Conservation (phyloP, 1,140 invertebrate genomes). For the Metopolophium dirhodum region DNA sequence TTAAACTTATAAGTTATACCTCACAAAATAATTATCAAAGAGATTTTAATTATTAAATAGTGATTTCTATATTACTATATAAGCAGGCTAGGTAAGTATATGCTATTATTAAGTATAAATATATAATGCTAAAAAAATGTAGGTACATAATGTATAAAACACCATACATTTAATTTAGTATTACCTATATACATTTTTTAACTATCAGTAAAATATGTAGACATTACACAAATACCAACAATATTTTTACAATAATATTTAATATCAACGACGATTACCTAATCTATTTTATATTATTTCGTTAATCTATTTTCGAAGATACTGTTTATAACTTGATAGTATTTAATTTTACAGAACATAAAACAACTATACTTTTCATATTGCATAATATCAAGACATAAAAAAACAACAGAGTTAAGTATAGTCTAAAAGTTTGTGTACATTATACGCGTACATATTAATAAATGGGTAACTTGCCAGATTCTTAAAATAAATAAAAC, state of each 20-base stretch:
- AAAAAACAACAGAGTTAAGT: not conserved
- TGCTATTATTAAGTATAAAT: not conserved
- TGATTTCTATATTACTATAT: not conserved
- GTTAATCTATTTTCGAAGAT: too few species aligned
- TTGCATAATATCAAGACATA: not conserved
- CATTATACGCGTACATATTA: not conserved
- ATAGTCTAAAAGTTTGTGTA: not conserved
- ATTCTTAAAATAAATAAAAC: slow-evolving; percentile 42
- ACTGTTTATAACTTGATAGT: not conserved
- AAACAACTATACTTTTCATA: not conserved
- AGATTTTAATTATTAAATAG: not conserved
- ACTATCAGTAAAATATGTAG: not conserved
- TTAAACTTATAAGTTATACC: not conserved
- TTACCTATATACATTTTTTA: not conserved
- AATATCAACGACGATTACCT: not conserved
- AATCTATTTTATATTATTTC: too few species aligned
- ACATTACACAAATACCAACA: not conserved
- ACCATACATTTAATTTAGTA: not conserved
- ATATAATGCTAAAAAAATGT: not conserved
- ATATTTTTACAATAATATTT: not conserved
- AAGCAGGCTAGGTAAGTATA: not conserved
- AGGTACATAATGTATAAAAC: not conserved
- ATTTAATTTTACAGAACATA: not conserved
- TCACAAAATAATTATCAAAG: not conserved
- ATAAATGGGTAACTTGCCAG: slow-evolving; percentile 22